Conservation (phyloP, 2,113 vertebrate genomes). For the Catharus minimus region DNA sequence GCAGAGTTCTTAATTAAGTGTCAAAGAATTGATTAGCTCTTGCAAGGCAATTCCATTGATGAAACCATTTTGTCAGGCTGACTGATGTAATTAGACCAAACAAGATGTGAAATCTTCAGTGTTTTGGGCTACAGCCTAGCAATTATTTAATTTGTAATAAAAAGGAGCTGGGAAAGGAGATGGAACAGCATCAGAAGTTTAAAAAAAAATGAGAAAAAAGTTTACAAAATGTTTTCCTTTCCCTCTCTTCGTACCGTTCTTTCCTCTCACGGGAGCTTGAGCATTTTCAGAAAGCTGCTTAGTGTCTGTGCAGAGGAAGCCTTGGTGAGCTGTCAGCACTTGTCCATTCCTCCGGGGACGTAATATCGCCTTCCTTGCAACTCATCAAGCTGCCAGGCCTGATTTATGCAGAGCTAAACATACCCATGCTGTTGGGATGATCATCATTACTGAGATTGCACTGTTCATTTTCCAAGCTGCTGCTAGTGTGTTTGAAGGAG, state of each 20-base stretch:
- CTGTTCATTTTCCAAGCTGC: constrained; percentile 17
- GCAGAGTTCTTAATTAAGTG: constrained; percentile 73
- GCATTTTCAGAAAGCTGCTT: constrained; percentile 47
- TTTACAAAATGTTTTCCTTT: constrained; percentile 25
- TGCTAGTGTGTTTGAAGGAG: neutral
- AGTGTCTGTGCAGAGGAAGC: constrained; percentile 30
- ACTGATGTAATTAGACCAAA: constrained; percentile 75
- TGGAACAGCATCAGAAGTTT: neutral
- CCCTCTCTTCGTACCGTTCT: neutral
- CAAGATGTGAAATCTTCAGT: constrained; percentile 73
- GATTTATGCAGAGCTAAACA: constrained; percentile 49
- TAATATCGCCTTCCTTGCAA: constrained; percentile 30
- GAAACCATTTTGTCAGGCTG: constrained; percentile 71
- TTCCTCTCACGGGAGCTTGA: constrained; percentile 14
- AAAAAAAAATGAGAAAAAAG: neutral
- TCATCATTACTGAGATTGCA: neutral
- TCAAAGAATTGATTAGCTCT: constrained; percentile 77
- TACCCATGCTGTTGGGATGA: constrained; percentile 28
- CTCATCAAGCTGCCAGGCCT: constrained; percentile 49
- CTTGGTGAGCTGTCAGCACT: constrained; percentile 61
- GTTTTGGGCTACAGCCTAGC: constrained; percentile 64
- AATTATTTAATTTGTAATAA: constrained; percentile 72
- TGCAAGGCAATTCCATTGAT: constrained; percentile 70
- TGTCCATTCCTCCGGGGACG: constrained; percentile 43
- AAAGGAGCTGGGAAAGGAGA: constrained; percentile 11